phyloP scores from a whole-genome alignment of 2,797 vertebrate genomes.

The Merluccius polli region DNA sequence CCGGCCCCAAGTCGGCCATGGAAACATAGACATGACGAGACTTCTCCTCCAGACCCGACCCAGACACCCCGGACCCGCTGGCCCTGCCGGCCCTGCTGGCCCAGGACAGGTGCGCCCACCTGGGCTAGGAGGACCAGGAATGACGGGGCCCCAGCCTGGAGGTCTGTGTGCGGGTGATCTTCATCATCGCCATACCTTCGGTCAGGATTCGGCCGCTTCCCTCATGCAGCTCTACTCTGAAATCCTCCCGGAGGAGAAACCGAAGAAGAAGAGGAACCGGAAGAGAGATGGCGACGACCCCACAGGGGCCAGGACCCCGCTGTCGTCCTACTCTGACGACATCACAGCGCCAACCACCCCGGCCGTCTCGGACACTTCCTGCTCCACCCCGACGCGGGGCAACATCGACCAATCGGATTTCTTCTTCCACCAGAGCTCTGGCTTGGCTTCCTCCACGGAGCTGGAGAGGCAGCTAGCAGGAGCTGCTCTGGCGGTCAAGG shows the following conservation, averaged over 20 bases:
- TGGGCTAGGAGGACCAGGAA: slow-evolving; percentile 28
- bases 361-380: slow-evolving; percentile 77
- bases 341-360: slow-evolving; percentile 83
- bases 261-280: slow-evolving; percentile 84
- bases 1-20: slow-evolving; percentile 60
- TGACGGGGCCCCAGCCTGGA: not conserved
- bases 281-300: slow-evolving; percentile 81
- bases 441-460: slow-evolving; percentile 65
- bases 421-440: slow-evolving; percentile 35
- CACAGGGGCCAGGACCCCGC: slow-evolving; percentile 71
- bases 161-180: slow-evolving; percentile 36
- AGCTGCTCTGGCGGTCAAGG: slow-evolving; percentile 70
- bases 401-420: slow-evolving; percentile 57
- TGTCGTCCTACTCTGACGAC: slow-evolving; percentile 84
- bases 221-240: slow-evolving; percentile 91
- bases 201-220: slow-evolving; percentile 71
- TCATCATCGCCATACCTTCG: slow-evolving; percentile 38
- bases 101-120: slow-evolving; percentile 65
- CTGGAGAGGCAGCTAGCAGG: slow-evolving; percentile 70
- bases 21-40: slow-evolving; percentile 52
- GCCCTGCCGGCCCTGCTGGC: slow-evolving; percentile 45
- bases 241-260: slow-evolving; percentile 87
- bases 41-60: slow-evolving; percentile 59
- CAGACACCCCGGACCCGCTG: slow-evolving; percentile 56
- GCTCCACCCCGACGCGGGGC: slow-evolving; percentile 75